Evolutionary conservation across 1,140 invertebrate species (phyloP).

Genomic region (Gonatopus flavifemur): DNA sequence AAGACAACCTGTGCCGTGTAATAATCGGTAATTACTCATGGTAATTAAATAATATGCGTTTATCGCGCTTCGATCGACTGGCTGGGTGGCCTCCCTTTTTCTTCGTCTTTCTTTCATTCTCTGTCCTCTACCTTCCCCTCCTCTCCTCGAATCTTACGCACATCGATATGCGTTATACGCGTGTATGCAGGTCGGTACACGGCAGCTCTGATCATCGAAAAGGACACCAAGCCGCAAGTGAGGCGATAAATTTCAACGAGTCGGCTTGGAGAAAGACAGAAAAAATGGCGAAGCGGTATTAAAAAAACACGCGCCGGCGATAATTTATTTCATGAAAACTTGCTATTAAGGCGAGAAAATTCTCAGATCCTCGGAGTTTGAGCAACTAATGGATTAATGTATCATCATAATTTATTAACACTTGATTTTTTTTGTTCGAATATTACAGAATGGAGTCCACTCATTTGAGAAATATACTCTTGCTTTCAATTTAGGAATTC

Average conservation of each 20-base stretch:
- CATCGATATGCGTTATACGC: constrained; percentile 26
- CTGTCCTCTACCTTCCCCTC: too few species aligned
- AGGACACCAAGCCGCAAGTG: constrained; percentile 31
- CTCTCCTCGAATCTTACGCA: too few species aligned
- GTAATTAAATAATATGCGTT: constrained; percentile 54
- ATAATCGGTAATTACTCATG: constrained; percentile 47
- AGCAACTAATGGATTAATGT: too few species aligned
- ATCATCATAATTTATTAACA: too few species aligned
- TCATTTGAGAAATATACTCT: too few species aligned
- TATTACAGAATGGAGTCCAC: too few species aligned
- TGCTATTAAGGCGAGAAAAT: too few species aligned
- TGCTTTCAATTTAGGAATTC: too few species aligned
- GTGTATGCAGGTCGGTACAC: constrained; percentile 19
- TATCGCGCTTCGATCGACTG: constrained; percentile 37
- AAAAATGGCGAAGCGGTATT: constrained; percentile 9
- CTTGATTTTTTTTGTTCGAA: too few species aligned
- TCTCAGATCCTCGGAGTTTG: too few species aligned
- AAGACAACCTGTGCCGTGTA: constrained; percentile 34
- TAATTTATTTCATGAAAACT: too few species aligned
- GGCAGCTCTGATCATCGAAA: constrained; percentile 27
- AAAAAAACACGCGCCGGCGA: constrained; percentile 21
- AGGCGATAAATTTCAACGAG: constrained; percentile 39
- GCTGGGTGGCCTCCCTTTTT: constrained; percentile 38
- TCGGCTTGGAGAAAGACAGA: too few species aligned
- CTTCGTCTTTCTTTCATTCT: background rate